Conservation (phyloP, 2,113 vertebrate species). For the Astur gentilis region DNA sequence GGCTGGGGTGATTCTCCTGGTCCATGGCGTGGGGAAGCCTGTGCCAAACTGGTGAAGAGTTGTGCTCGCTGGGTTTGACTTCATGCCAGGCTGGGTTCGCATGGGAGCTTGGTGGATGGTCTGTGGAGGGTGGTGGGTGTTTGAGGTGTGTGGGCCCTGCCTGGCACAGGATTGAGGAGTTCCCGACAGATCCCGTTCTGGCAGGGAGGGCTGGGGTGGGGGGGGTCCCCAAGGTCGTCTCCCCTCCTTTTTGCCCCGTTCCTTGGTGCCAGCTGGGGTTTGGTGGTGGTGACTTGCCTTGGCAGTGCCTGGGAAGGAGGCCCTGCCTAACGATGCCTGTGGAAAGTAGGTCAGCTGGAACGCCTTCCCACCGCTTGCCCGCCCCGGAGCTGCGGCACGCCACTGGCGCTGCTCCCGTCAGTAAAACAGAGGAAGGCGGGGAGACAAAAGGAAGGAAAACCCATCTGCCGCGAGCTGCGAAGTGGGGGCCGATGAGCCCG, state of each 20-base stretch:
- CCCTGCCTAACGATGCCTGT: background rate
- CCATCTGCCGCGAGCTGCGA: rapidly evolving
- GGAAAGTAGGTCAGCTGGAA: constrained; percentile 54
- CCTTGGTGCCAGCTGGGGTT: background rate
- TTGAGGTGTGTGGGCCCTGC: background rate
- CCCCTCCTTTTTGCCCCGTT: background rate
- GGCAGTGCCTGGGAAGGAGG: background rate
- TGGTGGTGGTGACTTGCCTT: background rate
- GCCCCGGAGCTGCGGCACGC: rapidly evolving
- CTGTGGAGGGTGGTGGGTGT: background rate
- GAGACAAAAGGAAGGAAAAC: background rate
- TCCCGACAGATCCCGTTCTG: rapidly evolving
- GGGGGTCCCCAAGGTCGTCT: background rate
- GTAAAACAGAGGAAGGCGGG: rapidly evolving
- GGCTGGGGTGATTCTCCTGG: too few relatives aligned
- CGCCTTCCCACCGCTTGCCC: background rate
- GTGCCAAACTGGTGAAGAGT: background rate
- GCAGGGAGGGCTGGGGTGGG: background rate
- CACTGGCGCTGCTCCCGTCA: rapidly evolving
- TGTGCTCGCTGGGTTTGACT: background rate
- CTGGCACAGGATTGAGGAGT: background rate
- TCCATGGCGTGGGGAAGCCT: rapidly evolving
- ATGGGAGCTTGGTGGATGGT: background rate
- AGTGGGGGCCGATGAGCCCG: background rate
- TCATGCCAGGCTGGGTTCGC: background rate